Base-by-base conservation (phyloP, 1,140 invertebrate genomes). In the Harpegnathos saltator region DNA sequence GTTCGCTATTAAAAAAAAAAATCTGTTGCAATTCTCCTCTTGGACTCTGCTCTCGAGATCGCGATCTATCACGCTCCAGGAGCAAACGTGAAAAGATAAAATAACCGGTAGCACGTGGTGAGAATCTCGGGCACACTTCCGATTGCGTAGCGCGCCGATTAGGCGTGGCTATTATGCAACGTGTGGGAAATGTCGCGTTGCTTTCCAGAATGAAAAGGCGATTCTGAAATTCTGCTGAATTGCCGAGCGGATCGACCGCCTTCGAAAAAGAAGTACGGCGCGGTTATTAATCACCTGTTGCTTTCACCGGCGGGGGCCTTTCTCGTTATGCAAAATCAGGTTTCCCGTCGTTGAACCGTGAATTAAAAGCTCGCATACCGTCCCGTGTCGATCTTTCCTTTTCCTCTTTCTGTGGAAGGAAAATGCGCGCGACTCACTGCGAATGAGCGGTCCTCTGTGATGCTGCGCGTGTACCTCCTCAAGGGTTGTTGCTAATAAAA, bases 301-400 rank as follows among this genome's bases (percentile, higher is more conserved):
- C 81, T 83, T 83, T 83, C 81, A 75, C 81, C 29, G 17, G 48
- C 26, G 12, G 33, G 3, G 33, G 26, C 17, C 29, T 78, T 69
- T 84, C 65, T 69, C 29, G 26, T 84, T 84, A 81, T 56, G 65
- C 75, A 81, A 81, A 81, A 84, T 84, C 54, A 56, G 22, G 62
- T 81, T 71, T 73, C n/a, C 38, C 4, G 26, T 58, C 61, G 61
- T 83, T 66, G 61, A 83, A 83, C 81, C 81, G 61, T 82, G 33
- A 80, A 80, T 59, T 59, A 80, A 71, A 80, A 69, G 24, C 22
- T 77, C 38, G 15, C 12, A 62, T 82, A 17, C 22, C 1, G 12
- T 58, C 59, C 33, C 50, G 44, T 33, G 29, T 33, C 29, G 29
- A n/a, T 7, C 33, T 33, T 33, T 7, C 33, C 38, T 78, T 71